Base-by-base conservation (phyloP, 2,113 vertebrate species). In the Nothobranchius furzeri region DNA sequence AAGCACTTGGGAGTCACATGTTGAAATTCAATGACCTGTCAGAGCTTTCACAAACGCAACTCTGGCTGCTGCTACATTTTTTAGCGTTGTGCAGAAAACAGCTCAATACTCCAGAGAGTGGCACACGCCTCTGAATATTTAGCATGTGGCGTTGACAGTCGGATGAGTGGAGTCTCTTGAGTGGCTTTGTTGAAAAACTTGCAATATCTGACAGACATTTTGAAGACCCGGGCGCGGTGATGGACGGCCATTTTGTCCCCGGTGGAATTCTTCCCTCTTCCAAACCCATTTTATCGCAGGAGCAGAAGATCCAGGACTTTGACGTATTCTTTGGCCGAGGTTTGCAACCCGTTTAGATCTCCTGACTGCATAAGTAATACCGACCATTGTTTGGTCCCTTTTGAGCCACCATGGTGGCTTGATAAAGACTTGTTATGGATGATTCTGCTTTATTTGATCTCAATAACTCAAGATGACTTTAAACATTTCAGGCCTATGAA, bases 21-120 rank as follows among this genome's bases (percentile, higher is more conserved):
- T 49, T 84, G 87, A 86, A 86, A 89, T 83, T 85, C 83, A 87
- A 89, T 68, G 81, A 85, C 66, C 83, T 85, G 87, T 89, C 86
- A 87, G 63, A 25, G 53, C 66, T 81, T 82, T 85, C 76, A 87
- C 77, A 88, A 87, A 88, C 87, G 84, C 77, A 64, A 68, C 49
- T 37, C 10, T 2, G 30, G 73, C 75, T 80, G 70, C 82, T 85
- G 68, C 84, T 40, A 40, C 37, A 40, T 77, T 90, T 88, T 82
- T 81, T 83, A 45, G 10, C 78, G 85, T 87, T 84, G 79, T 53
- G 76, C 76, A 78, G 65, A 72, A 88, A 88, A 86, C 86, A 82
- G 79, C 81, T 88, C 84, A 88, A 89, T 88, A 67, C 87, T 84
- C 87, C 61, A 79, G 84, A 85, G 87, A 73, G 81, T 65, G 0